Conservation (phyloP, 2,888 invertebrate species). For the Drosophila mimetica region DNA sequence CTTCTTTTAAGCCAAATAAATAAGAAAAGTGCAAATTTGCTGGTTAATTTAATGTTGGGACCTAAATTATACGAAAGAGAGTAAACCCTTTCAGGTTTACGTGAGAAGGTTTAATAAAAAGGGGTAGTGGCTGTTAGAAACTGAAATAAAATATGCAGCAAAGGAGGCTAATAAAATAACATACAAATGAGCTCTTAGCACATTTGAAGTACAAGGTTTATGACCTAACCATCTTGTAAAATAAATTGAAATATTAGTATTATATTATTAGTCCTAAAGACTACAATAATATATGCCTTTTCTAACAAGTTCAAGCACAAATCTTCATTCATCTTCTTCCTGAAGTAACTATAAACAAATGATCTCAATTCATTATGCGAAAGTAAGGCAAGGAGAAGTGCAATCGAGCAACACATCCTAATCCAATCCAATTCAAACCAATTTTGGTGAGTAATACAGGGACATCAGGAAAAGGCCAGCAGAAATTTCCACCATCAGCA, state of each 20-base stretch:
- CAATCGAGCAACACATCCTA: background rate
- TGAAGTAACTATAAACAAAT: background rate
- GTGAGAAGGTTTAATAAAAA: conserved; percentile 1
- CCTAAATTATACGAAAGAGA: background rate
- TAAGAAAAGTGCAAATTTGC: conserved; percentile 1
- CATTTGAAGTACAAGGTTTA: background rate
- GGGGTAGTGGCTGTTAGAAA: background rate
- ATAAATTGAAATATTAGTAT: background rate
- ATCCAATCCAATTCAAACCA: conserved; percentile 13
- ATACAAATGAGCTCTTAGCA: background rate
- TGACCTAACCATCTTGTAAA: background rate
- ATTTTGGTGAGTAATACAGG: conserved; percentile 13
- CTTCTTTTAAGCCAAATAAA: no score
- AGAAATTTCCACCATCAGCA: conserved; percentile 23
- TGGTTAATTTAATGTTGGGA: background rate
- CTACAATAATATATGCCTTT: no score
- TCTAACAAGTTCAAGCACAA: no score
- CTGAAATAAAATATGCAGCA: background rate
- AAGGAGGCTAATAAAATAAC: background rate
- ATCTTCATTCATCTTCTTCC: background rate
- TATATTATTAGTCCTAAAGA: no score
- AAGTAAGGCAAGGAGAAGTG: background rate
- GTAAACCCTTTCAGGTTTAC: background rate
- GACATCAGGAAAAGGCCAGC: conserved; percentile 5
- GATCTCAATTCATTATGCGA: background rate